Evolutionary conservation across 35 echinoderm and acorn worm species (phyloP).

Genomic region (Strongylocentrotus purpuratus): DNA sequence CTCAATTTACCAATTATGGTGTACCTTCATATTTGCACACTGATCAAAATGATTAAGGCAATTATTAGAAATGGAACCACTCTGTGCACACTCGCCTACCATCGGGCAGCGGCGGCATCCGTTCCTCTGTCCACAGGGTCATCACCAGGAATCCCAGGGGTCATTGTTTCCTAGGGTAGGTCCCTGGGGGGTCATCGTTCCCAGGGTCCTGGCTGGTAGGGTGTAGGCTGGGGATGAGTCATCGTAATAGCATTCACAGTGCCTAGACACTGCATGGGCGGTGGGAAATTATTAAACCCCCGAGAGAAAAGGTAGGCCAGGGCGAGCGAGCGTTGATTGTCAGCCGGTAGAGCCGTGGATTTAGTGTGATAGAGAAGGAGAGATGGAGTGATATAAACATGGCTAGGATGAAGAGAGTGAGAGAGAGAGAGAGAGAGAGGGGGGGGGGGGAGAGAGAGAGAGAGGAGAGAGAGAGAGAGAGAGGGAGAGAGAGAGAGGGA

Average conservation of each 20-base stretch:
- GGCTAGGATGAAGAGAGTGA: neutral
- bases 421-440: neutral
- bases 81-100: neutral
- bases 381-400: neutral
- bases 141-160: neutral
- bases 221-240: constrained; percentile 1
- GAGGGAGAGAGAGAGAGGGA: neutral
- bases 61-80: neutral
- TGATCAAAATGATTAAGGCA: neutral
- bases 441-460: neutral
- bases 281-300: constrained; percentile 14
- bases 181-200: neutral
- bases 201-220: neutral
- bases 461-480: neutral
- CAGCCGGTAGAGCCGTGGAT: neutral
- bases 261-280: constrained; percentile 5
- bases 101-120: neutral
- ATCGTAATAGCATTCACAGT: constrained; percentile 18
- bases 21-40: neutral
- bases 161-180: neutral
- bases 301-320: constrained; percentile 13
- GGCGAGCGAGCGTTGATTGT: neutral
- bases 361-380: neutral
- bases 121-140: neutral
- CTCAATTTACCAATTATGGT: neutral